Conservation (phyloP, 2,797 vertebrate species). For the Chiloscyllium punctatum region DNA sequence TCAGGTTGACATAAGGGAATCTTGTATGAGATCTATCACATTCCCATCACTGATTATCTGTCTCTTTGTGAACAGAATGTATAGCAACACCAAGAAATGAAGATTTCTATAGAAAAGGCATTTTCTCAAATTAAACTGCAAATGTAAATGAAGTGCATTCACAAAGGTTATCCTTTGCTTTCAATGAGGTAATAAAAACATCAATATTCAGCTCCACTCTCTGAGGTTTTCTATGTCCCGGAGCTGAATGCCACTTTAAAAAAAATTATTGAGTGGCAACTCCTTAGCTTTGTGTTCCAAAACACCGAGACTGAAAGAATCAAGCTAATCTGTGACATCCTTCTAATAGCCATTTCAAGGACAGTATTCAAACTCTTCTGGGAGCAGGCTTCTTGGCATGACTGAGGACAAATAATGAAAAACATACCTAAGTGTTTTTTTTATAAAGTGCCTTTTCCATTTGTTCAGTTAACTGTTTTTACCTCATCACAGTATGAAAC, state of each 20-base stretch:
- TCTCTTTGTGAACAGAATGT: background rate
- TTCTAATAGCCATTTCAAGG: background rate
- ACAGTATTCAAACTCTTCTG: background rate
- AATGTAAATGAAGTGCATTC: background rate
- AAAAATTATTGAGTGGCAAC: background rate
- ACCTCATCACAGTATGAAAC: background rate
- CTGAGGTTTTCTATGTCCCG: background rate
- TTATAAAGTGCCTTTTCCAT: background rate
- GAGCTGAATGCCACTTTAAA: background rate
- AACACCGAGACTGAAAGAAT: constrained; percentile 1
- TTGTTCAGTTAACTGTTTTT: background rate
- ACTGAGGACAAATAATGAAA: background rate
- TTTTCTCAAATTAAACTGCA: background rate
- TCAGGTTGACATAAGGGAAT: background rate
- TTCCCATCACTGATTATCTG: background rate
- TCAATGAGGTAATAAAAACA: background rate
- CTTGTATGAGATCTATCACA: background rate
- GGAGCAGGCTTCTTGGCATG: background rate
- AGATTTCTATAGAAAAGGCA: background rate
- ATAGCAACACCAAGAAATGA: background rate
- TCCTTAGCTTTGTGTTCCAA: background rate
- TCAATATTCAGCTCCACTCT: background rate
- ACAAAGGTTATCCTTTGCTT: background rate
- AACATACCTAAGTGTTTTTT: background rate
- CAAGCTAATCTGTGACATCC: background rate